Conservation (phyloP, 2,797 vertebrate genomes). For the Semotilus atromaculatus region DNA sequence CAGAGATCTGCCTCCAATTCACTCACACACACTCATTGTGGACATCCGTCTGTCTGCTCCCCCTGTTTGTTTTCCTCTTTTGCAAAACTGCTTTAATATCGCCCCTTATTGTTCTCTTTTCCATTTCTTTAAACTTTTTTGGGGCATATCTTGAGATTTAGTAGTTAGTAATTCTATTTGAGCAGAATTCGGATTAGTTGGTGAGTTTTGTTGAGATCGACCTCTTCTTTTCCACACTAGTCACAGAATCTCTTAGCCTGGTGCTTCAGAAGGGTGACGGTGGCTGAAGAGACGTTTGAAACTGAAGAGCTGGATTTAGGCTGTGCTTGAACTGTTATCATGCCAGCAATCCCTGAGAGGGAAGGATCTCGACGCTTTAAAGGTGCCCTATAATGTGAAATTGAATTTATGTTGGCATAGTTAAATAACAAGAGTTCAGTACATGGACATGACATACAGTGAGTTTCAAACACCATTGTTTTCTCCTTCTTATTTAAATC, state of each 20-base stretch:
- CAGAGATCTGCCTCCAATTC: constrained; percentile 58
- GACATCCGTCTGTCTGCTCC: background rate
- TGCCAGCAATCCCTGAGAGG: constrained; percentile 38
- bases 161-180: background rate
- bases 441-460: too few relatives aligned
- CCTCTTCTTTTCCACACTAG: background rate
- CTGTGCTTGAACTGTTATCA: constrained; percentile 45
- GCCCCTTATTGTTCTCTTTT: background rate
- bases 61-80: background rate
- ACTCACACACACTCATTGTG: background rate
- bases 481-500: too few relatives aligned
- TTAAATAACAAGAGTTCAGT: too few relatives aligned
- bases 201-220: background rate
- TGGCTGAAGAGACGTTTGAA: constrained; percentile 38
- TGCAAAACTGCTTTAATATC: background rate
- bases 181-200: background rate
- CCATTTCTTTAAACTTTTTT: background rate
- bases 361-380: background rate
- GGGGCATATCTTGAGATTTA: background rate
- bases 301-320: constrained; percentile 46
- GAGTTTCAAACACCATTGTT: too few relatives aligned
- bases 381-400: too few relatives aligned
- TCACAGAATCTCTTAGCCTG: constrained; percentile 36
- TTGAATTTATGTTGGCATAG: too few relatives aligned
- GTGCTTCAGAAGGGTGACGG: background rate